These are phyloP conservation scores for Camelus dromedarius DNA, from an alignment of 2,113 vertebrate genomes.

Conservation along the genomic window DNA sequence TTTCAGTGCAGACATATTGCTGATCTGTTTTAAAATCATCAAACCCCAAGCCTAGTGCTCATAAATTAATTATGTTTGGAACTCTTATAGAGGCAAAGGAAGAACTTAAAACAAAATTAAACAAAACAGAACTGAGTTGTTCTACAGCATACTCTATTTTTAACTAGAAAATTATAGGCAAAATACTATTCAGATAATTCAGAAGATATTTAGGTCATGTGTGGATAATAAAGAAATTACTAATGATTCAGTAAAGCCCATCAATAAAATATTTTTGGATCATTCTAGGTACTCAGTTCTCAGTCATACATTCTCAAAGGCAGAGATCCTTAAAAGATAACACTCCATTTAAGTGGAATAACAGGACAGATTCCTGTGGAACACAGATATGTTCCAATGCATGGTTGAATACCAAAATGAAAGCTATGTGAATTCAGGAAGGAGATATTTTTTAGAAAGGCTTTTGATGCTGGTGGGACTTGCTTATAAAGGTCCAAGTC, in stretches of 20 bases:
- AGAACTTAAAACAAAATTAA: slow-evolving; percentile 1
- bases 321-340: background rate
- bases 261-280: background rate
- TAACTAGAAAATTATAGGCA: background rate
- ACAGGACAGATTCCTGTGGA: background rate
- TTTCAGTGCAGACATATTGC: slow-evolving; percentile 61
- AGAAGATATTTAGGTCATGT: background rate
- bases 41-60: slow-evolving; percentile 40
- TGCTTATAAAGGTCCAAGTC: background rate
- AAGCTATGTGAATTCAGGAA: background rate
- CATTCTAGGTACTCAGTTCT: background rate
- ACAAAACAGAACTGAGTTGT: background rate
- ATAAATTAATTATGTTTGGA: slow-evolving; percentile 67
- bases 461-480: background rate
- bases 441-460: background rate
- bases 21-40: slow-evolving; percentile 63
- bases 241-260: background rate
- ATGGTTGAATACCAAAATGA: background rate
- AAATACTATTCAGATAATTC: background rate
- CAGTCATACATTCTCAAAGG: background rate
- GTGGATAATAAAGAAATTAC: background rate
- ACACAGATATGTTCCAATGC: background rate
- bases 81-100: slow-evolving; percentile 11
- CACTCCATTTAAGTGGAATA: background rate
- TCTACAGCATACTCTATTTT: background rate